These are phyloP conservation scores for Hypotaenidia okinawae DNA, from an alignment of 2,797 vertebrate species.

Conservation along the genomic window DNA sequence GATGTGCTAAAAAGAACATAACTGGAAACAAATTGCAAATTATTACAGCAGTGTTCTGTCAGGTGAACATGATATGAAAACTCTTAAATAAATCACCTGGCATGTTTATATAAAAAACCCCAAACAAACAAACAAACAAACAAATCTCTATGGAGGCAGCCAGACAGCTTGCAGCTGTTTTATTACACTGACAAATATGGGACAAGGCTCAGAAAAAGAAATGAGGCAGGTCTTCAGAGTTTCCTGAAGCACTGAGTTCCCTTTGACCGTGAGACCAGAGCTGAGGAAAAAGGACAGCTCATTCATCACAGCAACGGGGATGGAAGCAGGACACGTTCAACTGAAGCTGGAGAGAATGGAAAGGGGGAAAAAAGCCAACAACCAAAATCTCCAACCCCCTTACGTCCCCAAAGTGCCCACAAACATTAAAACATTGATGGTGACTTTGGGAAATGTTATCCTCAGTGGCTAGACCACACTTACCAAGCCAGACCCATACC, in stretches of 20 bases:
- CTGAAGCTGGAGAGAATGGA: not conserved
- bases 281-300: not conserved
- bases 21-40: constrained; percentile 33
- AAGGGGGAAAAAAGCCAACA: not conserved
- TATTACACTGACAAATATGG: constrained; percentile 11
- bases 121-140: not conserved
- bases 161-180: not conserved
- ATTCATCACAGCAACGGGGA: not conserved
- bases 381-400: not conserved
- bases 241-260: not conserved
- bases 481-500: not conserved
- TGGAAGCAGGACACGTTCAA: not conserved
- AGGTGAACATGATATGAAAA: constrained; percentile 41
- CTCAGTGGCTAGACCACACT: not conserved
- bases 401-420: not conserved
- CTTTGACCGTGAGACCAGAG: not conserved
- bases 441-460: not conserved
- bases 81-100: constrained; percentile 45
- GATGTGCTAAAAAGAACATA: constrained; percentile 32
- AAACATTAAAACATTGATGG: not conserved
- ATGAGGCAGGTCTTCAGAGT: not conserved
- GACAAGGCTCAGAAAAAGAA: not conserved
- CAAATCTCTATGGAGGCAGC: constrained; percentile 12
- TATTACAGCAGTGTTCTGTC: constrained; percentile 30
- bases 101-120: not conserved